phyloP scores from a whole-genome alignment of 2,113 vertebrate species.

The Bambusicola thoracicus region DNA sequence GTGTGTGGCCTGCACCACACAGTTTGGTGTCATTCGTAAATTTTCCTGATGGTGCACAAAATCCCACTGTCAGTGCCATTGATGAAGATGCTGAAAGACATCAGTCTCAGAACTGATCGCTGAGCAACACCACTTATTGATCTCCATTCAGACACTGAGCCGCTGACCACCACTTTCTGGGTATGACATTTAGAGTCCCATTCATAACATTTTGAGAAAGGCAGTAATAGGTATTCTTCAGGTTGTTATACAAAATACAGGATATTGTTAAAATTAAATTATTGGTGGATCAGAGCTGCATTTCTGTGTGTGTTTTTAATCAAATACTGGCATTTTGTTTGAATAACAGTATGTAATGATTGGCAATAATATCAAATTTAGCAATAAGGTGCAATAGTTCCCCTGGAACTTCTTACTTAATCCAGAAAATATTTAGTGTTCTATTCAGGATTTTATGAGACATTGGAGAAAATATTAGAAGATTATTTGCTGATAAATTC shows the following conservation, averaged over 20 bases:
- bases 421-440: neutral
- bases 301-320: neutral
- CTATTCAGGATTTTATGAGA: neutral
- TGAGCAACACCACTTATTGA: neutral
- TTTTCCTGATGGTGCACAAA: neutral
- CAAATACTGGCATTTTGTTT: neutral
- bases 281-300: neutral
- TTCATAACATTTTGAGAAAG: neutral
- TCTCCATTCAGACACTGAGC: neutral
- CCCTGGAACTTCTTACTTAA: neutral
- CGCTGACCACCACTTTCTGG: neutral
- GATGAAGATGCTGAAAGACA: neutral
- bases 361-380: neutral
- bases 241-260: neutral
- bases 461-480: neutral
- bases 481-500: neutral
- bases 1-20: neutral
- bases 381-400: neutral
- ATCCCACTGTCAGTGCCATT: neutral
- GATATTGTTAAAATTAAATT: neutral
- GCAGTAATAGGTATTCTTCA: neutral
- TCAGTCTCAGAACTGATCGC: neutral
- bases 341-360: neutral
- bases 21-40: neutral
- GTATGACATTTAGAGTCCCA: neutral